Evolutionary conservation across 1,140 invertebrate species (phyloP).

Genomic region (Magallana ariakensis): DNA sequence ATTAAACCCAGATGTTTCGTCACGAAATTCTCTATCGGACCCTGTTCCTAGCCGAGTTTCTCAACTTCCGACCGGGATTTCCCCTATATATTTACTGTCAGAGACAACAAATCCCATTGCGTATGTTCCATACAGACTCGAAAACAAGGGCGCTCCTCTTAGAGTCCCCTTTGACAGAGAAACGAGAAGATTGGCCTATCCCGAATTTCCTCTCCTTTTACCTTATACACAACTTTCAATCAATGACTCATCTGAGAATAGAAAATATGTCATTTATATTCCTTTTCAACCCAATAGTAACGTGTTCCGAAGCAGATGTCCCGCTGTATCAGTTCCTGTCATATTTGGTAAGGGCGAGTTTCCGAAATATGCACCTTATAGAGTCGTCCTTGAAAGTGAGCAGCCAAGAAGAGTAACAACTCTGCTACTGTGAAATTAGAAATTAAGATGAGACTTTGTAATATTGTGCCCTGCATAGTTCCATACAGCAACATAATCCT

Average conservation of each 20-base stretch:
- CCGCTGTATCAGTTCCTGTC: constrained; percentile 6
- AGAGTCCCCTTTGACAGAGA: not conserved
- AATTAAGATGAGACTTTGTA: too few relatives aligned
- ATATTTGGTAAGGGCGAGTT: not conserved
- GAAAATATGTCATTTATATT: constrained; percentile 13
- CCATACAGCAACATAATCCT: too few relatives aligned
- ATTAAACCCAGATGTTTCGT: not conserved
- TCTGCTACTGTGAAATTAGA: too few relatives aligned
- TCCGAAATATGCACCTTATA: not conserved
- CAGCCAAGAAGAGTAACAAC: not conserved
- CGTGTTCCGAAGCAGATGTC: not conserved
- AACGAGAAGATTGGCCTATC: not conserved
- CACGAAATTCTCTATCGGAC: not conserved
- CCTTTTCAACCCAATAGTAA: not conserved
- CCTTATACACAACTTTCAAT: constrained; percentile 27
- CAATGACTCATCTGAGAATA: not conserved
- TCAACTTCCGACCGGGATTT: not conserved
- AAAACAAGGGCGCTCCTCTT: not conserved
- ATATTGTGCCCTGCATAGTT: too few relatives aligned
- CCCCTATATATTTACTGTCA: not conserved
- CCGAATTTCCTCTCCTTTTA: constrained; percentile 2
- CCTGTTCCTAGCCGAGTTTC: not conserved
- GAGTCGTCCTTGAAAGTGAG: not conserved
- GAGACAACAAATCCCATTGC: not conserved
- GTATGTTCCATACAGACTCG: not conserved